Conservation (phyloP, 2,888 invertebrate species). For the Strigamia transsilvanica region DNA sequence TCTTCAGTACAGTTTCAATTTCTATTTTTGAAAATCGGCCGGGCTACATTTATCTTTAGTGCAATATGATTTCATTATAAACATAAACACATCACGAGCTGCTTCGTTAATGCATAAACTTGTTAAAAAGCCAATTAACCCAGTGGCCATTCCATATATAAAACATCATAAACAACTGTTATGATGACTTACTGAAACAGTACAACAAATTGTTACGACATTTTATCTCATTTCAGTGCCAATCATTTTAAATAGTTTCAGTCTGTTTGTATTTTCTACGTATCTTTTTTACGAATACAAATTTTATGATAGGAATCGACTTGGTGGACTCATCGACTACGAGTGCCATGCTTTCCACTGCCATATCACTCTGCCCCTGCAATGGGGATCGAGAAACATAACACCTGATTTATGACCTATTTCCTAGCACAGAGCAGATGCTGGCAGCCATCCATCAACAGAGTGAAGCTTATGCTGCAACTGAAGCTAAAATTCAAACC, state of each 20-base stretch:
- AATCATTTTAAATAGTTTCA: not conserved
- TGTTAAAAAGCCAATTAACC: conserved; percentile 8
- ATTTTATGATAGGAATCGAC: not conserved
- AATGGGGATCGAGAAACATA: conserved; percentile 8
- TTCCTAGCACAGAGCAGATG: conserved; percentile 8
- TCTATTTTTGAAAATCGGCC: not conserved
- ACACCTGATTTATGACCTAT: conserved; percentile 8
- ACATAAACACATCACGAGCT: not conserved
- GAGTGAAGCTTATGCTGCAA: conserved; percentile 2
- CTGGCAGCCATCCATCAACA: not conserved
- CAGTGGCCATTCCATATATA: not conserved
- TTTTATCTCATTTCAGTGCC: not conserved
- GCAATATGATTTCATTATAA: not conserved
- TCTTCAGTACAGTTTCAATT: too few species aligned
- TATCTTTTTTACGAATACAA: not conserved
- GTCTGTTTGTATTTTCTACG: not conserved
- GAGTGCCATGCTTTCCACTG: conserved; percentile 8
- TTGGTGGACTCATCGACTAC: not conserved
- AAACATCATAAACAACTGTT: conserved; percentile 3
- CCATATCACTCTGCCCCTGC: conserved; percentile 7
- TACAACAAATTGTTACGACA: not conserved
- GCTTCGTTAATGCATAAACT: conserved; percentile 8
- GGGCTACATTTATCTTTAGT: not conserved
- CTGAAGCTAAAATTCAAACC: not conserved
- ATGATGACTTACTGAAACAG: not conserved